These are phyloP conservation scores for Botia almorhae DNA, from an alignment of 2,797 vertebrate species.

Conservation along the genomic window DNA sequence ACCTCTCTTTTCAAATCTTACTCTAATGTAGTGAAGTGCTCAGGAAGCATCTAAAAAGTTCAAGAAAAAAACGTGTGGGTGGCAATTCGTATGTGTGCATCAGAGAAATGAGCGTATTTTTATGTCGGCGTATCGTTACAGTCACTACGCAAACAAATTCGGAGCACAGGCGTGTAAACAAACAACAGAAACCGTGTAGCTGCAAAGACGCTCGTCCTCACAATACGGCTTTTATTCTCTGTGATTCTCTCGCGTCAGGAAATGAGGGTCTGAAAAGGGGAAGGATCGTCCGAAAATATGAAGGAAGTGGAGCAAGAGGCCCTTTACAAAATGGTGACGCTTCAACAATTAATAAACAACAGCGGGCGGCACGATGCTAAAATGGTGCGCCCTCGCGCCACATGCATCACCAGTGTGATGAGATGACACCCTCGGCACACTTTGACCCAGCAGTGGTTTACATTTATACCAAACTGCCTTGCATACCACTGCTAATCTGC, in stretches of 20 bases:
- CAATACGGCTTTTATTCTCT: not conserved
- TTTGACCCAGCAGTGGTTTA: not conserved
- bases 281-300: not conserved
- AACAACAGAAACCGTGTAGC: not conserved
- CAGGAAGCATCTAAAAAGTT: not conserved
- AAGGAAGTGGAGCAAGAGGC: not conserved
- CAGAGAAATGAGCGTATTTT: not conserved
- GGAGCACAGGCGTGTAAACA: not conserved
- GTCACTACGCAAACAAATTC: not conserved
- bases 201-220: not conserved
- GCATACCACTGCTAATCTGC: not conserved
- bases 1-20: not conserved
- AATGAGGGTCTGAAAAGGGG: not conserved
- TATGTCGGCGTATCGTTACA: not conserved
- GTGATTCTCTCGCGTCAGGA: not conserved
- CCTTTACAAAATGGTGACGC: conserved; percentile 31
- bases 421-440: not conserved
- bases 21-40: not conserved
- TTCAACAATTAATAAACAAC: conserved; percentile 16
- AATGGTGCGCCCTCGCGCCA: not conserved
- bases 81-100: not conserved
- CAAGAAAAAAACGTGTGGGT: not conserved
- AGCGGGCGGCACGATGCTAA: not conserved
- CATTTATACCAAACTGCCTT: not conserved
- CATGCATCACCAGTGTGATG: not conserved